A percentile compares a stretch with the other conserved stretches of the same genome.
Evolutionary conservation across 1,140 invertebrate genomes (phyloP).

Genomic region (Camponotus vicinus): DNA sequence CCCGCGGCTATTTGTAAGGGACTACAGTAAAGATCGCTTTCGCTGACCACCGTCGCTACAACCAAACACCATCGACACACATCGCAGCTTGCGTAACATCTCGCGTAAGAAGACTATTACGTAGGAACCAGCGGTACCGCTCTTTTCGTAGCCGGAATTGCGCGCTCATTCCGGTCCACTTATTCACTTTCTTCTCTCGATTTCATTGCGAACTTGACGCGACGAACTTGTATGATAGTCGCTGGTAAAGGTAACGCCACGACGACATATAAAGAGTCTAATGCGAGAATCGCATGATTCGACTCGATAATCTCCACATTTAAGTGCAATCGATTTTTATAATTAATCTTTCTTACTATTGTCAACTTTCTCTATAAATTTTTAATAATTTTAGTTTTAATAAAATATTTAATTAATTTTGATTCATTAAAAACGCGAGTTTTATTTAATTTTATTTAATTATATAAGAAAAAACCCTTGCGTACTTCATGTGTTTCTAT

Average conservation of each 20-base stretch:
- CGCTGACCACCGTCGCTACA: constrained; percentile 75
- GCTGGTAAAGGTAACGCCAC: not conserved
- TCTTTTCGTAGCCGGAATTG: constrained; percentile 55
- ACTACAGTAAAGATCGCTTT: constrained; percentile 80
- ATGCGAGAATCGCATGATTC: not conserved
- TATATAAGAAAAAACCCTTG: not conserved
- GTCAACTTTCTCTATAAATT: no score
- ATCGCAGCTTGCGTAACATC: constrained; percentile 80
- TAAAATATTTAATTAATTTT: no score
- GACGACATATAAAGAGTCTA: not conserved
- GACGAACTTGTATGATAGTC: constrained; percentile 33
- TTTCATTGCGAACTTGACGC: constrained; percentile 38
- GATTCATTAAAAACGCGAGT: no score
- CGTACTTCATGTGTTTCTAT: not conserved
- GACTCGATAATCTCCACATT: not conserved
- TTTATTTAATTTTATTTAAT: no score
- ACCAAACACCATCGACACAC: constrained; percentile 44
- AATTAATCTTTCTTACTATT: no score
- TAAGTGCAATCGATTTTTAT: not conserved
- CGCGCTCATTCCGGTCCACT: constrained; percentile 62
- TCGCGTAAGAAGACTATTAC: constrained; percentile 75
- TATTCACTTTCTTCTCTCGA: constrained; percentile 31
- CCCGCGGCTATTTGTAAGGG: not conserved
- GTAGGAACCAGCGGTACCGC: constrained; percentile 42
- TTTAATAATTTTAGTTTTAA: no score